Evolutionary conservation across 2,113 vertebrate species (phyloP).

Genomic region (Podilymbus podiceps): DNA sequence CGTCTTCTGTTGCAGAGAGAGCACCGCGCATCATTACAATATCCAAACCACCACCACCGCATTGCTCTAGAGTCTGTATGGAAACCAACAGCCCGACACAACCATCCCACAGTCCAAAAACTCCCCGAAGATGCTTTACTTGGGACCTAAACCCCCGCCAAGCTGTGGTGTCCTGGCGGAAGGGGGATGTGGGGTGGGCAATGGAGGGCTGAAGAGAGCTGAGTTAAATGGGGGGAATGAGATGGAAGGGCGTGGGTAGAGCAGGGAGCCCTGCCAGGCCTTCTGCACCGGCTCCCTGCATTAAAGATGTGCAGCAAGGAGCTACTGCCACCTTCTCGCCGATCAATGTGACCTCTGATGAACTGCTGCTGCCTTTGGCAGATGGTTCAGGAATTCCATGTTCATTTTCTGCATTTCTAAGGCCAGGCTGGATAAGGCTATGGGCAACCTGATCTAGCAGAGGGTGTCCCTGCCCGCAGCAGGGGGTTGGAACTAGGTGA

Average conservation of each 20-base stretch:
- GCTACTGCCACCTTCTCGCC: not conserved
- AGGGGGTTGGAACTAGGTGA: too few relatives aligned
- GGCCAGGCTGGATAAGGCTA: too few relatives aligned
- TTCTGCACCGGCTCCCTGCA: not conserved
- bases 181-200: not conserved
- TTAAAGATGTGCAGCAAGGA: not conserved
- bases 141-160: not conserved
- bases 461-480: too few relatives aligned
- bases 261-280: not conserved
- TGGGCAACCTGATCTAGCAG: too few relatives aligned
- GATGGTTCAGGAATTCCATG: not conserved
- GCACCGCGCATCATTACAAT: not conserved
- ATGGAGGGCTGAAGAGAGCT: not conserved
- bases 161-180: not conserved
- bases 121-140: not conserved
- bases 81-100: not conserved
- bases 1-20: not conserved
- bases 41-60: not conserved
- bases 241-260: not conserved
- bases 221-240: fast-evolving
- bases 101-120: not conserved
- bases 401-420: not conserved
- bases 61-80: not conserved
- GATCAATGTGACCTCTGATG: too few relatives aligned
- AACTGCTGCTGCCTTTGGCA: not conserved